Percentiles rank a stretch among this genome's conserved stretches.
Evolutionary conservation across 1,140 invertebrate genomes (phyloP).

Genomic region (Drosophila mojavensis): DNA sequence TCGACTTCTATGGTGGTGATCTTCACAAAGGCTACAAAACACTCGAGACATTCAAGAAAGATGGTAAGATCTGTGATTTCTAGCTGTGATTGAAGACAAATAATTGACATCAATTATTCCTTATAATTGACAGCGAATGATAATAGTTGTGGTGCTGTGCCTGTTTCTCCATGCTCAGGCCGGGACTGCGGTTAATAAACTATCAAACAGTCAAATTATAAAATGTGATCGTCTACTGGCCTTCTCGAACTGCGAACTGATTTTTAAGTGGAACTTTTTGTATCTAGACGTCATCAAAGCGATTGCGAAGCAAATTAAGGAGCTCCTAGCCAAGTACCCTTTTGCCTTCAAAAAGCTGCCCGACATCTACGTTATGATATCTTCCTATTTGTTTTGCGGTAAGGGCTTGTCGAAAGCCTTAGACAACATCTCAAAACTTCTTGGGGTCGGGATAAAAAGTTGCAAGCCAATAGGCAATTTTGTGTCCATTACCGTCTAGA

Average conservation of each 20-base stretch:
- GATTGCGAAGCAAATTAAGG: conserved; percentile 2
- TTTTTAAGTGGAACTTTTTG: conserved; percentile 2
- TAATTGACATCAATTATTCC: not conserved
- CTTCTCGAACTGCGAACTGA: conserved; percentile 9
- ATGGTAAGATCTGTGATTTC: conserved; percentile 17
- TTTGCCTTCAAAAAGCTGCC: not conserved
- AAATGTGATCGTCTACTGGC: not conserved
- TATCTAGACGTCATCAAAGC: conserved; percentile 5
- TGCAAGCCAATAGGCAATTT: too few species aligned
- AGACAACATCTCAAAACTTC: too few species aligned
- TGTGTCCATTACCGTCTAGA: too few species aligned
- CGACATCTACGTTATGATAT: not conserved
- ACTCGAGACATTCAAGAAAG: not conserved
- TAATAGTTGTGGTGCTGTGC: not conserved
- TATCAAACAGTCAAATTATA: too few species aligned
- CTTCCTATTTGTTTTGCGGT: conserved; percentile 2
- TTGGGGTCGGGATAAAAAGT: too few species aligned
- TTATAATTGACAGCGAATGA: not conserved
- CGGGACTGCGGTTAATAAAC: too few species aligned
- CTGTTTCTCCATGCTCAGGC: not conserved
- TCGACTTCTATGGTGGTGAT: not conserved
- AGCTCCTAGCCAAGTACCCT: not conserved
- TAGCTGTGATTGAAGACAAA: not conserved
- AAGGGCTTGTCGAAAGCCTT: too few species aligned
- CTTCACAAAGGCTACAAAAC: not conserved